These are phyloP conservation scores for Champsocephalus gunnari DNA, from an alignment of 2,797 vertebrate genomes.

Conservation along the genomic window DNA sequence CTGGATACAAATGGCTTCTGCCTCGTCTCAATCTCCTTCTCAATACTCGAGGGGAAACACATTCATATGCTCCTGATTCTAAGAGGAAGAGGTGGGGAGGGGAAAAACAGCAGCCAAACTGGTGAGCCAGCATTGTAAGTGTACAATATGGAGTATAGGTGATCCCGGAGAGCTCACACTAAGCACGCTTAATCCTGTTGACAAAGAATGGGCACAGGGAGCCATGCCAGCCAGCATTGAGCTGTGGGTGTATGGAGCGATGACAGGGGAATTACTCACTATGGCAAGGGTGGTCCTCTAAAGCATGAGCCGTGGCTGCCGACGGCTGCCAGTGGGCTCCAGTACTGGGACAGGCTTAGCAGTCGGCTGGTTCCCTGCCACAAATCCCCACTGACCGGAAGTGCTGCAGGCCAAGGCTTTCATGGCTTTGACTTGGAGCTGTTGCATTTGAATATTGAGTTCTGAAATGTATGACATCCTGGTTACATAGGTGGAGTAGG, in stretches of 20 bases:
- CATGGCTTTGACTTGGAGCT: constrained; percentile 26
- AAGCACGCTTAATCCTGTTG: constrained; percentile 89
- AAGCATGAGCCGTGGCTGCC: constrained; percentile 51
- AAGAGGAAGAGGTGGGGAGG: constrained; percentile 51
- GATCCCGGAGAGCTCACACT: constrained; percentile 83
- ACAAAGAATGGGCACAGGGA: constrained; percentile 86
- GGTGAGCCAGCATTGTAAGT: constrained; percentile 79
- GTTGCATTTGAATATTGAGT: constrained; percentile 27
- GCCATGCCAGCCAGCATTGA: constrained; percentile 80
- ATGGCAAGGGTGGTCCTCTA: constrained; percentile 79
- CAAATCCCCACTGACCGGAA: constrained; percentile 54
- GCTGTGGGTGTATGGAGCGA: constrained; percentile 73
- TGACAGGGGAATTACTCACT: constrained; percentile 80
- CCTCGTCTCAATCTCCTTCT: constrained; percentile 69
- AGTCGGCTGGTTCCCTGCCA: constrained; percentile 54
- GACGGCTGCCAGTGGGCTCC: constrained; percentile 74
- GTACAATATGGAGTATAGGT: constrained; percentile 84
- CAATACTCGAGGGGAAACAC: constrained; percentile 53
- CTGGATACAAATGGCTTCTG: constrained; percentile 63
- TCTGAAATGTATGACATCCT: constrained; percentile 27
- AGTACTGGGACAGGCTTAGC: constrained; percentile 55
- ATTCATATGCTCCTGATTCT: constrained; percentile 64
- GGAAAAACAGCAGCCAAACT: constrained; percentile 76
- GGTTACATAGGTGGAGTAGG: not conserved
- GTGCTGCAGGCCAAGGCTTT: constrained; percentile 42